Conservation (phyloP, 2,113 vertebrate genomes). For the Rallus limicola region DNA sequence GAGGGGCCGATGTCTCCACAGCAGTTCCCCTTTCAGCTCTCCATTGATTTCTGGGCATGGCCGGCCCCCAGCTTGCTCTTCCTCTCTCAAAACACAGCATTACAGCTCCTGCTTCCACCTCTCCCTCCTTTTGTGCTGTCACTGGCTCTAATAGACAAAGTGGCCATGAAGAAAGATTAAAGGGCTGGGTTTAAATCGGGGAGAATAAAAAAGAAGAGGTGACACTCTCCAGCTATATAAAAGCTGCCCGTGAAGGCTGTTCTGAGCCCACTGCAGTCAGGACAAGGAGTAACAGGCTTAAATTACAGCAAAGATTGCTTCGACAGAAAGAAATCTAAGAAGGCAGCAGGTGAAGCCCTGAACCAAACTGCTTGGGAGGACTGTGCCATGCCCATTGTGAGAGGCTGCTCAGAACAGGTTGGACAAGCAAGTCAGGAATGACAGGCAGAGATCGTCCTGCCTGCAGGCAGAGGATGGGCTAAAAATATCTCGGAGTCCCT, state of each 20-base stretch:
- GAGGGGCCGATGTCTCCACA: background rate
- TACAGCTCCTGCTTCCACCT: background rate
- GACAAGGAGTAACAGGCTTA: background rate
- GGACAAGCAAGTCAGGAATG: background rate
- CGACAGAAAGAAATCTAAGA: background rate
- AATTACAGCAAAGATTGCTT: background rate
- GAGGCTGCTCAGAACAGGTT: background rate
- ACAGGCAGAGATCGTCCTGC: background rate
- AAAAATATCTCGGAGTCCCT: conserved; percentile 8
- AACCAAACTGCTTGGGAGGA: conserved; percentile 5
- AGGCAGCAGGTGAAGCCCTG: background rate
- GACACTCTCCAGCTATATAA: background rate
- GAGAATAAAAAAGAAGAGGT: background rate
- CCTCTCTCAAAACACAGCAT: background rate
- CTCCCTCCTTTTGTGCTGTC: background rate
- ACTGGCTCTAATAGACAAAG: background rate
- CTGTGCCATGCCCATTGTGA: conserved; percentile 8
- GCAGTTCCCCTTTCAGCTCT: background rate
- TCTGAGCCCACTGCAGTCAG: background rate
- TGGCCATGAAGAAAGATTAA: background rate
- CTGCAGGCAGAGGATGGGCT: conserved; percentile 1
- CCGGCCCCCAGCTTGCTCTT: background rate
- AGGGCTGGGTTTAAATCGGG: background rate
- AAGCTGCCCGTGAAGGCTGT: background rate
- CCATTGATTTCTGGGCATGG: too few species aligned